Percentiles rank a stretch among this genome's conserved stretches.
Conservation (phyloP, 2,888 invertebrate species). For the Cenopis cana region DNA sequence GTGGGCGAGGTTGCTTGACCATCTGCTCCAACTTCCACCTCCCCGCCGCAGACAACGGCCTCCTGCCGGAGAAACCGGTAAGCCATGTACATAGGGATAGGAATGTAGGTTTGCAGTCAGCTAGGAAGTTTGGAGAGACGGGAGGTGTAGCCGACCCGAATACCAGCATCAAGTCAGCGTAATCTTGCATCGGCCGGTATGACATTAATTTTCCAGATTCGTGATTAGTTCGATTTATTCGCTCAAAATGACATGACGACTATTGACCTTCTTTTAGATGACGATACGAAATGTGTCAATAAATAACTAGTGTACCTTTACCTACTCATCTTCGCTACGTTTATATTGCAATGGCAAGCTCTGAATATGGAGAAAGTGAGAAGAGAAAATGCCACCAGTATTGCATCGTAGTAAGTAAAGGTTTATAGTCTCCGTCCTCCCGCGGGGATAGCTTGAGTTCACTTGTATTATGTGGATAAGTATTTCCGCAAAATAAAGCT, state of each 20-base stretch:
- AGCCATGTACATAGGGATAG: no score
- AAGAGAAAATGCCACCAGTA: constrained; percentile 21
- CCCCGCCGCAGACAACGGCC: no score
- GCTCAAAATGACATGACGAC: constrained; percentile 3
- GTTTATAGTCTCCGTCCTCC: constrained; percentile 33
- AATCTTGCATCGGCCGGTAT: no score
- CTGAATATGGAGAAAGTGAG: constrained; percentile 10
- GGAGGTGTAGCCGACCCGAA: no score
- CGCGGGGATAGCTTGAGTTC: constrained; percentile 33
- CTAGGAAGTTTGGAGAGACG: no score
- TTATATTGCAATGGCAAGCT: not conserved
- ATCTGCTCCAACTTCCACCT: no score
- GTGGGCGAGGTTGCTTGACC: no score
- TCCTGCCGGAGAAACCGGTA: no score
- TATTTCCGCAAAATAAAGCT: constrained; percentile 42
- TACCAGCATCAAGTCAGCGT: no score
- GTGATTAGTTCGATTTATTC: not conserved
- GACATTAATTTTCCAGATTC: not conserved
- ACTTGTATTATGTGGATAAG: constrained; percentile 39
- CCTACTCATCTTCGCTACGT: no score
- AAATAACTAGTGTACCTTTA: constrained; percentile 2
- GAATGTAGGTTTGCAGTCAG: no score
- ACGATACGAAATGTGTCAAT: not conserved
- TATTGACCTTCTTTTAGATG: constrained; percentile 20
- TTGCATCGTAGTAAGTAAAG: constrained; percentile 29